Base-by-base conservation (phyloP, 2,113 vertebrate genomes). In the Pristiophorus japonicus region DNA sequence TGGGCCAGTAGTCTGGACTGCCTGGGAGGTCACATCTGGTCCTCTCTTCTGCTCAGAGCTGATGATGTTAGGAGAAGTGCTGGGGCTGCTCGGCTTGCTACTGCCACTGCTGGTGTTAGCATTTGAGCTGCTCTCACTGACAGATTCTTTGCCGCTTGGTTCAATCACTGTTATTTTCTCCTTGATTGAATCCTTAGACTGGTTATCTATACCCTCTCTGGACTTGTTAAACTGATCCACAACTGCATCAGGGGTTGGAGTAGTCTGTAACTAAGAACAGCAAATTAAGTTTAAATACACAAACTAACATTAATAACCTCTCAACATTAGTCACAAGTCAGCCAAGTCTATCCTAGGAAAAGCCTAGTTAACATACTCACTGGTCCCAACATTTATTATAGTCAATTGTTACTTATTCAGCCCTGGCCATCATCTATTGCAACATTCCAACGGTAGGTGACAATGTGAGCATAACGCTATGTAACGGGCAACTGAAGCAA, bases 1-100 rank as follows among this genome's bases (percentile, higher is more conserved):
- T 94, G 98, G 98, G 78, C 98, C 97, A 0, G 98, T 98, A 7
- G 99, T 99, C 97, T 99, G 99, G 30, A 99, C 98, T 38, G 98
- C 99, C 96, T 99, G 99, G 34, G 99, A 99, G 7, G 98, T 99
- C 96, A 99, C 98, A 96, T 99, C 99, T 0, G 99, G 98, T 3
- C 98, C 98, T 96, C 98, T 97, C 97, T 99, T 99, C 96, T 98
- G 98, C 96, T 99, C 99, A 0, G 97, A 95, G 94, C 96, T 97
- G 95, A 96, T 98, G 59, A 97, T 96, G n/a, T 98, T 98, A 95
- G 99, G 98, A 85, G 98, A 98, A 87, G 98, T 97, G 45, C 98
- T 98, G 0, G 99, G 98, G 96, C 99, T 99, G 96, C 97, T 98
- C 0, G 98, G 98, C 97, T 99, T 99, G 97, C 98, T 99, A 96